A percentile compares a stretch with the other conserved stretches of the same genome.
Evolutionary conservation across 1,140 invertebrate species (phyloP).

Genomic region (Trissolcus basalis): DNA sequence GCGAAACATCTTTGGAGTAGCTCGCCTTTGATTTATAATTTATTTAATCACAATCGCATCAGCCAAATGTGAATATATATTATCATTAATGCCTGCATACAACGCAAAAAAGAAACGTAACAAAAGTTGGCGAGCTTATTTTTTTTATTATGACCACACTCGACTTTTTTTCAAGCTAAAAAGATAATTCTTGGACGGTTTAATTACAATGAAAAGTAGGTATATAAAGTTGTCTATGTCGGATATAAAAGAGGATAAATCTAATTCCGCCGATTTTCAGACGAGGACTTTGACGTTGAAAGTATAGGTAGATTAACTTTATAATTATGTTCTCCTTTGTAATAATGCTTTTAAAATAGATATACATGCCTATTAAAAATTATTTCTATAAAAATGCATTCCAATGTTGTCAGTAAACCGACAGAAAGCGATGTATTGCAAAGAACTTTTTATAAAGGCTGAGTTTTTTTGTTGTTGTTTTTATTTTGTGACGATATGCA

Average conservation of each 20-base stretch:
- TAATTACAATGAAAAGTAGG: conserved; percentile 45
- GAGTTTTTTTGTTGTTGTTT: conserved; percentile 9
- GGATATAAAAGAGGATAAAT: conserved; percentile 46
- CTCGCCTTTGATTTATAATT: too few species aligned
- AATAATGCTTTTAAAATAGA: conserved; percentile 24
- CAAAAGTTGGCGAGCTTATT: too few species aligned
- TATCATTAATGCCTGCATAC: too few species aligned
- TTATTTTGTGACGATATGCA: too few species aligned
- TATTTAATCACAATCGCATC: too few species aligned
- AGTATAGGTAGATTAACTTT: conserved; percentile 40
- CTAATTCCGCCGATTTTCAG: conserved; percentile 38
- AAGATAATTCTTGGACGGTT: conserved; percentile 12
- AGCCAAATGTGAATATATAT: too few species aligned
- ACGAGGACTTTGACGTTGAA: conserved; percentile 43
- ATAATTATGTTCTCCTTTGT: conserved; percentile 46
- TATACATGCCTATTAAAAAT: too few species aligned
- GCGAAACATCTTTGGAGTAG: too few species aligned
- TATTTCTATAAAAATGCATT: conserved; percentile 21
- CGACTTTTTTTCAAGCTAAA: conserved; percentile 14
- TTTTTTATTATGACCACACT: not conserved
- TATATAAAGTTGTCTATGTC: conserved; percentile 31
- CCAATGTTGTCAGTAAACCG: conserved; percentile 45
- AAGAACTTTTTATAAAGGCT: conserved; percentile 22
- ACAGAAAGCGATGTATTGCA: conserved; percentile 24
- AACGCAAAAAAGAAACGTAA: too few species aligned